Percentiles rank a stretch among this genome's conserved stretches.
phyloP scores from a whole-genome alignment of 2,113 vertebrate genomes.

The Onychostoma macrolepis region DNA sequence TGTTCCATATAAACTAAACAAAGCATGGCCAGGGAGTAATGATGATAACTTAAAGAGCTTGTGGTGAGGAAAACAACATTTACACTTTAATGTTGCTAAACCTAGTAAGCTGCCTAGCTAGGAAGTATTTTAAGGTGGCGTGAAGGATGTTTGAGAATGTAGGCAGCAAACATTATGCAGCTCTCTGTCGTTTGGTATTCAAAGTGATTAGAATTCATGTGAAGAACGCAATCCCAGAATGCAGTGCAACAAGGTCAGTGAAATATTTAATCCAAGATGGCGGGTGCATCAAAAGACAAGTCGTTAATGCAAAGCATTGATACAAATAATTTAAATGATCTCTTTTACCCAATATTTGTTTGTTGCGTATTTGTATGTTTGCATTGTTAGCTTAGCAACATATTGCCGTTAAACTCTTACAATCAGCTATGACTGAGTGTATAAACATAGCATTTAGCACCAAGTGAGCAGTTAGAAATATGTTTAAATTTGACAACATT shows the following conservation, averaged over 20 bases:
- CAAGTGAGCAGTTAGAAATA: no score
- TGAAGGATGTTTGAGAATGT: no score
- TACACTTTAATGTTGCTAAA: background rate
- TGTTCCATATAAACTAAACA: slow-evolving; percentile 13
- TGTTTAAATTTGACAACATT: no score
- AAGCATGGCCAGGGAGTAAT: background rate
- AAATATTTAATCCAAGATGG: background rate
- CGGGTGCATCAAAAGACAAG: background rate
- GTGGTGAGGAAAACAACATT: background rate
- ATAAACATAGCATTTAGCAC: no score
- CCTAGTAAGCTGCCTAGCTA: background rate
- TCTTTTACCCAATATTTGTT: background rate
- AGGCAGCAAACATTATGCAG: background rate
- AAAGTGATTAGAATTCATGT: background rate
- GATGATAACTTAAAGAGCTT: background rate
- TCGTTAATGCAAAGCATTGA: background rate
- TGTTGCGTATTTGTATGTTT: background rate
- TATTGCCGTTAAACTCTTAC: background rate
- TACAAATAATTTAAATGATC: background rate
- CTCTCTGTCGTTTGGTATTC: background rate
- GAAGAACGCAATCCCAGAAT: background rate
- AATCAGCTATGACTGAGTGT: background rate
- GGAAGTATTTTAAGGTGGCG: background rate
- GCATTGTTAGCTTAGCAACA: background rate
- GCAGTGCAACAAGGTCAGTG: background rate